Percentiles rank a stretch among this genome's conserved stretches.
These are phyloP conservation scores for Orchesellides sinensis DNA, from an alignment of 2,888 invertebrate genomes.

Conservation along the genomic window DNA sequence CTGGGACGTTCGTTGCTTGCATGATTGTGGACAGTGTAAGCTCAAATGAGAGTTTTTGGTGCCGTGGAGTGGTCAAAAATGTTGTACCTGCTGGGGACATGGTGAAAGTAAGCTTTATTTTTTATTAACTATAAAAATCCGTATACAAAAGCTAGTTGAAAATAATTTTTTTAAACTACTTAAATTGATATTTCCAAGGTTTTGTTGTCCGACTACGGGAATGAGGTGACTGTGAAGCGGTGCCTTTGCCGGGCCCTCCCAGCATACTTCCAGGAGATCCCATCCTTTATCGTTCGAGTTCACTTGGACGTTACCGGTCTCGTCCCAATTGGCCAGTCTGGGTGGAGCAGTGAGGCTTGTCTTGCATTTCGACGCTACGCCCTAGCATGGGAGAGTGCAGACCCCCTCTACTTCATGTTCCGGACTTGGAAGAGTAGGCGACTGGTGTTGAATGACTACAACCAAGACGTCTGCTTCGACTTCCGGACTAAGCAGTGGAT, in stretches of 20 bases:
- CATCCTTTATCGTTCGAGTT: neutral
- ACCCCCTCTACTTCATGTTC: neutral
- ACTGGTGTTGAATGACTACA: neutral
- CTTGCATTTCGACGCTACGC: neutral
- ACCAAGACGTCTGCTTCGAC: neutral
- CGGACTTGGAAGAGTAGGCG: neutral
- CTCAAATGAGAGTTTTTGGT: no score
- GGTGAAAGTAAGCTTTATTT: no score
- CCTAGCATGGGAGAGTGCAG: neutral
- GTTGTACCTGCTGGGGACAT: no score
- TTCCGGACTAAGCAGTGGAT: neutral
- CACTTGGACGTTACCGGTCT: neutral
- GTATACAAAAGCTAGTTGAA: no score
- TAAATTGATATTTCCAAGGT: neutral
- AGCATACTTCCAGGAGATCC: neutral
- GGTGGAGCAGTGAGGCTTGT: neutral
- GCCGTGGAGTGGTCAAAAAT: slow-evolving; percentile 22
- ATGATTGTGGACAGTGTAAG: neutral
- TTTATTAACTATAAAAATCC: no score
- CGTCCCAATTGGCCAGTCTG: neutral
- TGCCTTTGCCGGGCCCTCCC: neutral
- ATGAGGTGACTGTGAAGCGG: neutral
- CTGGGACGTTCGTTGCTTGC: slow-evolving; percentile 19
- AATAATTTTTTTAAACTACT: no score
- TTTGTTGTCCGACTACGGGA: neutral